A percentile compares a stretch with the other conserved stretches of the same genome.
phyloP scores from a whole-genome alignment of 2,888 invertebrate species.

The Rhabditoides inermis region DNA sequence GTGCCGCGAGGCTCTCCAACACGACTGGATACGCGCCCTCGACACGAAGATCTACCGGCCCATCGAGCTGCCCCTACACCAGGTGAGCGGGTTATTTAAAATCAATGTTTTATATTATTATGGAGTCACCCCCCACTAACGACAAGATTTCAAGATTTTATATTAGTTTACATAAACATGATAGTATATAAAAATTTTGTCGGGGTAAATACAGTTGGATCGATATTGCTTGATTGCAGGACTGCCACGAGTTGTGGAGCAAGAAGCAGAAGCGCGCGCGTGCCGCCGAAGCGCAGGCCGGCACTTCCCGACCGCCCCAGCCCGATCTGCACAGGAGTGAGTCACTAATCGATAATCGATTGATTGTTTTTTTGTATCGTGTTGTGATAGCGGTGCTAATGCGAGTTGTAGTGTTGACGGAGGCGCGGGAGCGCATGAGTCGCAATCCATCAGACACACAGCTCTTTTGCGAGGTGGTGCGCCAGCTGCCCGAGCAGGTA shows the following conservation, averaged over 20 bases:
- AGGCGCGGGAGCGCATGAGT: too few relatives aligned
- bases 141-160: not conserved
- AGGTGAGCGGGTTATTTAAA: conserved; percentile 4
- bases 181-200: too few relatives aligned
- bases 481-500: too few relatives aligned
- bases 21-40: conserved; percentile 82
- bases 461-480: too few relatives aligned
- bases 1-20: conserved; percentile 83
- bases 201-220: not conserved
- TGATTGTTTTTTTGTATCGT: too few relatives aligned
- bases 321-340: too few relatives aligned
- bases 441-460: too few relatives aligned
- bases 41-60: conserved; percentile 65
- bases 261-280: conserved; percentile 66
- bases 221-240: conserved; percentile 62
- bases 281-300: too few relatives aligned
- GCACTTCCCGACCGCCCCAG: too few relatives aligned
- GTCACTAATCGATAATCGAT: too few relatives aligned
- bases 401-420: too few relatives aligned
- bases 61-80: conserved; percentile 59
- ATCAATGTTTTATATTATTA: not conserved
- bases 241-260: conserved; percentile 98
- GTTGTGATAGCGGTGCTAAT: too few relatives aligned
- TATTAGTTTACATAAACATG: not conserved
- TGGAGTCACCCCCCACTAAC: not conserved